phyloP scores from a whole-genome alignment of 2,797 vertebrate species.

The Darevskia nairensis region DNA sequence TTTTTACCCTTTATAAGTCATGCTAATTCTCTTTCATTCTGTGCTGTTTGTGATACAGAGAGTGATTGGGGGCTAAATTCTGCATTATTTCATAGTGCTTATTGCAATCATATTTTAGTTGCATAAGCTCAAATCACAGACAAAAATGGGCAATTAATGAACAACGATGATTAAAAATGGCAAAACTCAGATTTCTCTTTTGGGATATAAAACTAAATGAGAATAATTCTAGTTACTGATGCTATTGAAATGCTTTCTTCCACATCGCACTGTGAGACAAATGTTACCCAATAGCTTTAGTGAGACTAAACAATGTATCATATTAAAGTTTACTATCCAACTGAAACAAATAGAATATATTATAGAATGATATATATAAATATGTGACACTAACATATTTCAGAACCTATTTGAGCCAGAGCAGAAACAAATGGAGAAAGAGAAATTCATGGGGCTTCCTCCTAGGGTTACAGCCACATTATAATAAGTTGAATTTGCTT shows the following conservation, averaged over 20 bases:
- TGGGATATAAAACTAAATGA: not conserved
- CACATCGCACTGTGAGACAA: not conserved
- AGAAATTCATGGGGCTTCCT: not conserved
- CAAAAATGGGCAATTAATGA: constrained; percentile 2
- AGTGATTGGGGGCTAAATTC: not conserved
- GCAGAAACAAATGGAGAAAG: not conserved
- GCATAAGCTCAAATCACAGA: not conserved
- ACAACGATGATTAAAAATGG: not conserved
- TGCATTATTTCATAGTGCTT: not conserved
- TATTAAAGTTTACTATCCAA: not conserved
- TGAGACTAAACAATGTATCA: not conserved
- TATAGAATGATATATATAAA: not conserved
- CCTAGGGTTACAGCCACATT: not conserved
- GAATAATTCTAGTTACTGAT: not conserved
- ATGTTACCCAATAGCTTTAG: not conserved
- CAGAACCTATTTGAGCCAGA: not conserved
- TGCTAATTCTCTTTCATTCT: not conserved
- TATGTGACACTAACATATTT: not conserved
- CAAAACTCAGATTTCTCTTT: not conserved
- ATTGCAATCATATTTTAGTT: not conserved
- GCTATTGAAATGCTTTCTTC: not conserved
- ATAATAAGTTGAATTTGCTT: not conserved
- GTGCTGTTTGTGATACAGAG: not conserved
- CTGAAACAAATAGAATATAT: not conserved
- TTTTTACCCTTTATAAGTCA: not conserved